Conservation (phyloP, 2,113 vertebrate species). For the Saguinus imperator region DNA sequence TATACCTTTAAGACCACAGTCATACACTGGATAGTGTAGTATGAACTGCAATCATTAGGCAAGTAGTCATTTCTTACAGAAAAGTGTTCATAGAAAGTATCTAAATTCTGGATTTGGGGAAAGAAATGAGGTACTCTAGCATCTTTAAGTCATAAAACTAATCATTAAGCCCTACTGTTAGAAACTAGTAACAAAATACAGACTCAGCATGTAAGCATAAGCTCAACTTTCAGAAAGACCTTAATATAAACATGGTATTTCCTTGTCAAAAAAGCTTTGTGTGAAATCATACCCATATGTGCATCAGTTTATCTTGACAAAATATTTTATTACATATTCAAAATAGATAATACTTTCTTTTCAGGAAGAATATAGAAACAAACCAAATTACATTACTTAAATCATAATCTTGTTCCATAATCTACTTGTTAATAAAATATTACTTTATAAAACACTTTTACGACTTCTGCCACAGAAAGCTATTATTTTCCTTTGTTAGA, state of each 20-base stretch:
- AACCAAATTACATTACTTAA: neutral
- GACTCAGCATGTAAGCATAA: neutral
- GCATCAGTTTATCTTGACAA: neutral
- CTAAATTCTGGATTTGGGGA: neutral
- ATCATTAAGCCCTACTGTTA: neutral
- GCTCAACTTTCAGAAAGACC: neutral
- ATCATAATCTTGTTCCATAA: neutral
- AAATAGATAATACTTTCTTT: neutral
- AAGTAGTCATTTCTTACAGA: neutral
- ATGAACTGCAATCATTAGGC: neutral
- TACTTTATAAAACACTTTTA: neutral
- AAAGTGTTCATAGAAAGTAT: neutral
- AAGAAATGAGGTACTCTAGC: neutral
- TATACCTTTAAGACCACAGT: neutral
- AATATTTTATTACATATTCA: neutral
- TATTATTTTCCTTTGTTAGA: neutral
- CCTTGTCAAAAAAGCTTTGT: neutral
- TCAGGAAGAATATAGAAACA: neutral
- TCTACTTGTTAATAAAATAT: slow-evolving; percentile 4
- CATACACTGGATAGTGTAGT: neutral
- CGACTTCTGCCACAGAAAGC: neutral
- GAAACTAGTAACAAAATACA: slow-evolving; percentile 26
- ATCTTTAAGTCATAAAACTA: neutral
- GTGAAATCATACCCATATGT: neutral
- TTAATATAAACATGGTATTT: neutral